Evolutionary conservation across 2,113 vertebrate genomes (phyloP).

Genomic region (Erpornis zantholeuca): DNA sequence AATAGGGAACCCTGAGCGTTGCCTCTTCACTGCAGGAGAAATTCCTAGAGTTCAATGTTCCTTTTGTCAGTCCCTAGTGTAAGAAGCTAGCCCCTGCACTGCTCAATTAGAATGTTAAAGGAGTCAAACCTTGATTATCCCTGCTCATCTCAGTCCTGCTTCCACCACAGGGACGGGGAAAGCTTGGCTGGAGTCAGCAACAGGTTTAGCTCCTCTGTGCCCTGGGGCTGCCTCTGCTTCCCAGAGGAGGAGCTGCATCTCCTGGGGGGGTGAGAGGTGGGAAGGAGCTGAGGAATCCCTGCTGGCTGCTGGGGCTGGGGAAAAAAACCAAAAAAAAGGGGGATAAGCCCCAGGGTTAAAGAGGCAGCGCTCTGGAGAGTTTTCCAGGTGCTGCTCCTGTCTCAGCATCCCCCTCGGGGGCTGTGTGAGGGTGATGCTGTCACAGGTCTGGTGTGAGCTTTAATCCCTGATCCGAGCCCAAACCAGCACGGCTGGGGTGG

Average conservation of each 20-base stretch:
- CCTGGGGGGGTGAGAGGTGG: background rate
- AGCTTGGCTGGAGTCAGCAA: background rate
- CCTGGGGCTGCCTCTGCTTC: background rate
- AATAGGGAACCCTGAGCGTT: too few species aligned
- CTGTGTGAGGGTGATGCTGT: background rate
- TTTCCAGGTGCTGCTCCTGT: background rate
- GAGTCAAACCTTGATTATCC: too few species aligned
- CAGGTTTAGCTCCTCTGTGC: background rate
- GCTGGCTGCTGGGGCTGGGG: background rate
- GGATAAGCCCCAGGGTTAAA: too few species aligned
- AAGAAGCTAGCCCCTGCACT: too few species aligned
- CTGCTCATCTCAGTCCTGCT: too few species aligned
- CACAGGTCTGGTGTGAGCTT: accelerated
- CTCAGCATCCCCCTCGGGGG: background rate
- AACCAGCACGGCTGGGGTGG: accelerated
- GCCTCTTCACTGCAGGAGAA: too few species aligned
- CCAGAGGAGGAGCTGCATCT: accelerated
- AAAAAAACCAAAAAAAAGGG: background rate
- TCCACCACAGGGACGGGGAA: background rate
- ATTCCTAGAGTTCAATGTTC: too few species aligned
- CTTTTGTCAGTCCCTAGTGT: too few species aligned
- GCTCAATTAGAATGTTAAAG: too few species aligned
- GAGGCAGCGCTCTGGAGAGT: background rate
- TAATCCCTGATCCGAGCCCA: background rate
- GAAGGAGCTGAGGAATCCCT: background rate